These are phyloP conservation scores for Marmota monax DNA, from an alignment of 2,113 vertebrate species.

Conservation along the genomic window DNA sequence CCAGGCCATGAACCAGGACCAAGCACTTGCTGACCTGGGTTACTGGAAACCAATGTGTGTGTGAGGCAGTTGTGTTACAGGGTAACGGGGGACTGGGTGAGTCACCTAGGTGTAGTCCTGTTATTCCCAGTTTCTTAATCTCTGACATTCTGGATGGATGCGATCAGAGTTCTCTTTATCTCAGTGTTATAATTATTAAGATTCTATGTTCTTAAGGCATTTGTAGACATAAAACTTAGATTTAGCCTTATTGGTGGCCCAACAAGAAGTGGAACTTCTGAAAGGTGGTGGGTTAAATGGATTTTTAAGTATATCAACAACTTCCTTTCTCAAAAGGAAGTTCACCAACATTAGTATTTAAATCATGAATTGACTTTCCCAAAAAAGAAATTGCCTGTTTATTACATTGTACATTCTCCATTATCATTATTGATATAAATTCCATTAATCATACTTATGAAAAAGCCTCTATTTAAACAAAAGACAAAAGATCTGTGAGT, in stretches of 20 bases:
- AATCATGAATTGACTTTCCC: background rate
- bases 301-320: background rate
- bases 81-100: background rate
- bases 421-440: constrained; percentile 44
- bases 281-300: background rate
- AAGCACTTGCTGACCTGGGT: background rate
- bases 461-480: constrained; percentile 21
- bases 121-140: background rate
- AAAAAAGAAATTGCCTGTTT: constrained; percentile 30
- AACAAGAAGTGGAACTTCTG: background rate
- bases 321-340: constrained; percentile 18
- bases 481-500: background rate
- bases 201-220: background rate
- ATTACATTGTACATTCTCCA: background rate
- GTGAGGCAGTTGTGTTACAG: background rate
- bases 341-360: constrained; percentile 5
- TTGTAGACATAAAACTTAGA: background rate
- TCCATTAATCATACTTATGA: constrained; percentile 23
- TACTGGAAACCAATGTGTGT: background rate
- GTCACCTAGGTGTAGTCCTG: background rate
- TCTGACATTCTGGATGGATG: background rate
- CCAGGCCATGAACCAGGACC: background rate
- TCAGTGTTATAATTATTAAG: background rate
- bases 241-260: background rate
- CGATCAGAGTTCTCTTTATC: background rate